These are phyloP conservation scores for Conomelus anceps DNA, from an alignment of 2,888 invertebrate genomes.

Conservation along the genomic window DNA sequence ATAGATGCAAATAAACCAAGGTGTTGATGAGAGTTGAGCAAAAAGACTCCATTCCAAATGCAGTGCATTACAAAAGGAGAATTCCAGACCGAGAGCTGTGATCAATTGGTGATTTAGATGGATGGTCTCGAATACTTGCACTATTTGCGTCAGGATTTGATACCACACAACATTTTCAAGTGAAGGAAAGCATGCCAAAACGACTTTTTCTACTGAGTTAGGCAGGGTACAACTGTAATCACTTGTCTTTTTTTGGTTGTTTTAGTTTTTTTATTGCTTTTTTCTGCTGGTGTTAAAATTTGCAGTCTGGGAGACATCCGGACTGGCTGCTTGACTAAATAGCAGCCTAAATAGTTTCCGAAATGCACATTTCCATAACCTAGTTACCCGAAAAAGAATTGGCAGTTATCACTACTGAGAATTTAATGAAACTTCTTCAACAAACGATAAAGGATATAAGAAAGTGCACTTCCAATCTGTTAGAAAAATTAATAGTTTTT, in stretches of 20 bases:
- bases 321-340: background rate
- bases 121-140: background rate
- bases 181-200: background rate
- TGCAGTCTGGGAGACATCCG: background rate
- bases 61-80: background rate
- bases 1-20: background rate
- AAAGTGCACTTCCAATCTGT: too few relatives aligned
- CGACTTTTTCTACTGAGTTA: too few relatives aligned
- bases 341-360: background rate
- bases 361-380: background rate
- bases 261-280: background rate
- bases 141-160: background rate
- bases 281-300: background rate
- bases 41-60: background rate
- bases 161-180: too few relatives aligned
- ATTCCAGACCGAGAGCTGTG: background rate
- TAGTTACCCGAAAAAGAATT: background rate
- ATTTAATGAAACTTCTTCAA: background rate
- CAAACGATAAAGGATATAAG: background rate
- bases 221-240: too few relatives aligned
- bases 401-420: background rate
- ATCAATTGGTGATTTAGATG: background rate
- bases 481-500: too few relatives aligned
- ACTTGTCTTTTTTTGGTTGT: too few relatives aligned
- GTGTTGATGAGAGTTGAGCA: too few relatives aligned